Conservation (phyloP, 2,888 invertebrate genomes). For the Cheilosia vernalis region DNA sequence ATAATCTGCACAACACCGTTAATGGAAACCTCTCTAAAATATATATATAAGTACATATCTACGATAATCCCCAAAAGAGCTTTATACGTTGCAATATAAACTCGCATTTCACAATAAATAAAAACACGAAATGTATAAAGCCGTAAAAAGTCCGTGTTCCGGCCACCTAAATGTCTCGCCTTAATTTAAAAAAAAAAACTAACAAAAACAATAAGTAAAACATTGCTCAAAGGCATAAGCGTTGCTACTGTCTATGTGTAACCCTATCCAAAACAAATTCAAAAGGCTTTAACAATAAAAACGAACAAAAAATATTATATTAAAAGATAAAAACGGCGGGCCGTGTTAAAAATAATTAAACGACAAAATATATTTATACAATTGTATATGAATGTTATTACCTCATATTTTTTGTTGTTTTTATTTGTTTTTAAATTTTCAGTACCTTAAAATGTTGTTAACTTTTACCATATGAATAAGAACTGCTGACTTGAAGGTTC, state of each 20-base stretch:
- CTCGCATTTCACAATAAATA: conserved; percentile 18
- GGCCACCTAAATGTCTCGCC: conserved; percentile 18
- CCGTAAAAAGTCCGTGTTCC: conserved; percentile 17
- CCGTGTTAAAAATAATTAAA: conserved; percentile 35
- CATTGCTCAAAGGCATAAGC: conserved; percentile 38
- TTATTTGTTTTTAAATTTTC: conserved; percentile 24
- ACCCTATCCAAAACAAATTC: conserved; percentile 32
- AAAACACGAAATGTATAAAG: not conserved
- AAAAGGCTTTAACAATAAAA: conserved; percentile 40
- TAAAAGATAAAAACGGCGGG: conserved; percentile 36
- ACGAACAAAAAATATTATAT: not conserved
- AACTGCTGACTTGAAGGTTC: conserved; percentile 32
- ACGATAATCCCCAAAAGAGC: conserved; percentile 18
- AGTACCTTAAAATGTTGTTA: conserved; percentile 47
- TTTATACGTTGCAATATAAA: conserved; percentile 39
- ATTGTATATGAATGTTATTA: conserved; percentile 35
- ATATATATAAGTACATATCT: conserved; percentile 43
- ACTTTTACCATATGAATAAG: conserved; percentile 15
- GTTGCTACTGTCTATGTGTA: conserved; percentile 24
- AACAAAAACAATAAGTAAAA: conserved; percentile 13
- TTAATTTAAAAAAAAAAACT: conserved; percentile 19
- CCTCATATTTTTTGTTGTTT: conserved; percentile 12
- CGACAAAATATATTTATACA: conserved; percentile 13
- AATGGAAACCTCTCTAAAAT: conserved; percentile 1
- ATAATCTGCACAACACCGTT: conserved; percentile 11